phyloP scores from a whole-genome alignment of 2,113 vertebrate species.

The Rhodinocichla rosea region DNA sequence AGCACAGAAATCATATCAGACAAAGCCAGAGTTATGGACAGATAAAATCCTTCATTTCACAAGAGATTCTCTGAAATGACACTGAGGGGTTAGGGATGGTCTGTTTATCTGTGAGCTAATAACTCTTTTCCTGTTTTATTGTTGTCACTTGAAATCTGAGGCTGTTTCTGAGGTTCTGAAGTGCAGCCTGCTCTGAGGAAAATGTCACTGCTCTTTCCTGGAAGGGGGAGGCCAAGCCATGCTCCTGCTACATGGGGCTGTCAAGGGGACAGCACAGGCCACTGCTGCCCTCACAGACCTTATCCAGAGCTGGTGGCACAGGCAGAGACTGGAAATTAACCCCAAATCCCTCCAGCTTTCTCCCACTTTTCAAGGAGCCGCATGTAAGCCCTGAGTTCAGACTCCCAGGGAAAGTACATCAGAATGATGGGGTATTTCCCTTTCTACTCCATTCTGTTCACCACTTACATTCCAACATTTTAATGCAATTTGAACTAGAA shows the following conservation, averaged over 20 bases:
- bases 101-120: not conserved
- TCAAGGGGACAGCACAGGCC: not conserved
- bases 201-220: not conserved
- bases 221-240: not conserved
- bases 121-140: slow-evolving; percentile 12
- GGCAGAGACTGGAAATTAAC: not conserved
- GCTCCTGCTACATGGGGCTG: not conserved
- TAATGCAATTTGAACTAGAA: not conserved
- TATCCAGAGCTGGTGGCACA: not conserved
- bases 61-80: not conserved
- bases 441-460: not conserved
- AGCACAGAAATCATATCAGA: not conserved
- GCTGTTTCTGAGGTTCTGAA: not conserved
- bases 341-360: not conserved
- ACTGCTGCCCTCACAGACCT: not conserved
- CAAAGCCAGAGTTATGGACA: not conserved
- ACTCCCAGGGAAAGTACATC: not conserved
- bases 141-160: not conserved
- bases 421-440: not conserved
- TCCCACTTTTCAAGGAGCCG: not conserved
- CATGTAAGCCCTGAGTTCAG: not conserved
- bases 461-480: not conserved
- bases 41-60: slow-evolving; percentile 1
- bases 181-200: not conserved
- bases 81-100: not conserved